These are phyloP conservation scores for Halcyon badia DNA, from an alignment of 2,797 vertebrate species.

Conservation along the genomic window DNA sequence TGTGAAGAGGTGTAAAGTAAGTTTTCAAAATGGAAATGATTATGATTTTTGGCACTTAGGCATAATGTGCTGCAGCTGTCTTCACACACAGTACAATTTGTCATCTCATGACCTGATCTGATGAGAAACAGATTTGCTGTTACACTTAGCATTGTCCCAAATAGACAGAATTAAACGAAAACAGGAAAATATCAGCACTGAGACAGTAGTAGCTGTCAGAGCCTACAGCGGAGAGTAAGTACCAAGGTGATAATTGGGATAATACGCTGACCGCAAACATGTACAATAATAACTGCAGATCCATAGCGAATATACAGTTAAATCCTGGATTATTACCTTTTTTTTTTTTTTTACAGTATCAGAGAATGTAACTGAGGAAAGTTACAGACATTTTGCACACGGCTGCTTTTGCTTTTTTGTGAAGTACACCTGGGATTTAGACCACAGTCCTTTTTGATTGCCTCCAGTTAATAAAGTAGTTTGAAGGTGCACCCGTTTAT, in stretches of 20 bases:
- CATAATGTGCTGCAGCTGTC: background rate
- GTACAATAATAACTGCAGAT: background rate
- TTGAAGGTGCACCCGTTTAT: background rate
- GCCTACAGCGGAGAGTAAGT: background rate
- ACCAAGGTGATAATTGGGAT: background rate
- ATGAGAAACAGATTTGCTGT: background rate
- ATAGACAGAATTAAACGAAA: background rate
- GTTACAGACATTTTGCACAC: fast-evolving
- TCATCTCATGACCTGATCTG: background rate
- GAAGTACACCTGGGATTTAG: background rate
- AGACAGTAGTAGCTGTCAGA: background rate
- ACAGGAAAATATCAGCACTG: background rate
- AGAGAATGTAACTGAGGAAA: background rate
- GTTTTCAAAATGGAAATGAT: background rate
- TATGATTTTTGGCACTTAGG: background rate
- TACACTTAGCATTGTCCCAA: background rate
- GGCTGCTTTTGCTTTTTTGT: background rate
- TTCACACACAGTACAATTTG: background rate
- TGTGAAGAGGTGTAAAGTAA: background rate
- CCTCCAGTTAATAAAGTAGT: background rate
- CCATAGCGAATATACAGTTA: background rate
- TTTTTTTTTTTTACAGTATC: background rate
- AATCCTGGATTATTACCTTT: fast-evolving
- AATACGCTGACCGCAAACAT: background rate
- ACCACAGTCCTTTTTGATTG: background rate